A percentile compares a stretch with the other conserved stretches of the same genome.
These are phyloP conservation scores for Progne subis DNA, from an alignment of 2,113 vertebrate genomes.

Conservation along the genomic window DNA sequence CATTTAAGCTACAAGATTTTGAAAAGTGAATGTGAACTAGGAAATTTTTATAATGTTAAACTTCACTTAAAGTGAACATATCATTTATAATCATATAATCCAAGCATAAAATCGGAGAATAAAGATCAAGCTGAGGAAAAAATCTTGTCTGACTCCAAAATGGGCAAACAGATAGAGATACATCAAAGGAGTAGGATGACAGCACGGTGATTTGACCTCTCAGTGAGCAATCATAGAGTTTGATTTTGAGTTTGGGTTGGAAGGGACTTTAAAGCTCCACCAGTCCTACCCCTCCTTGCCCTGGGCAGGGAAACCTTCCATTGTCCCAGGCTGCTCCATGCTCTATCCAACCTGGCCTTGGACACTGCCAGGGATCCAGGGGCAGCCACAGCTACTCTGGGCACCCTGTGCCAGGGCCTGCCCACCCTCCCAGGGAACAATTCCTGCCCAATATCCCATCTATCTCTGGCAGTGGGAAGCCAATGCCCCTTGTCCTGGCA, in stretches of 20 bases:
- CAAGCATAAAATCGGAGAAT: not conserved
- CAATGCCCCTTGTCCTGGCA: not conserved
- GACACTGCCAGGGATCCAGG: not conserved
- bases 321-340: not conserved
- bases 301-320: not conserved
- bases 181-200: not conserved
- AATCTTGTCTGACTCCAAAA: not conserved
- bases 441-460: not conserved
- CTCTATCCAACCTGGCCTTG: not conserved
- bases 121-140: not conserved
- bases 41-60: not conserved
- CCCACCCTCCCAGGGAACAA: accelerated
- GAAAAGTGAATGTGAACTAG: not conserved
- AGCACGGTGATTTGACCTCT: not conserved
- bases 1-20: not conserved
- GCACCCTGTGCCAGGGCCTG: not conserved
- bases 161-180: not conserved
- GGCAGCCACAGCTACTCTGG: not conserved
- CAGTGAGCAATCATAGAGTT: not conserved
- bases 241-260: not conserved
- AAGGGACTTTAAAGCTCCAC: not conserved
- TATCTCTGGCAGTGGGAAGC: not conserved
- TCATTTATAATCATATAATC: not conserved
- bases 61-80: not conserved
- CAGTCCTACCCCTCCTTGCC: accelerated